Percentiles rank a stretch among this genome's conserved stretches.
Evolutionary conservation across 2,113 vertebrate species (phyloP).

Genomic region (Bambusicola thoracicus): DNA sequence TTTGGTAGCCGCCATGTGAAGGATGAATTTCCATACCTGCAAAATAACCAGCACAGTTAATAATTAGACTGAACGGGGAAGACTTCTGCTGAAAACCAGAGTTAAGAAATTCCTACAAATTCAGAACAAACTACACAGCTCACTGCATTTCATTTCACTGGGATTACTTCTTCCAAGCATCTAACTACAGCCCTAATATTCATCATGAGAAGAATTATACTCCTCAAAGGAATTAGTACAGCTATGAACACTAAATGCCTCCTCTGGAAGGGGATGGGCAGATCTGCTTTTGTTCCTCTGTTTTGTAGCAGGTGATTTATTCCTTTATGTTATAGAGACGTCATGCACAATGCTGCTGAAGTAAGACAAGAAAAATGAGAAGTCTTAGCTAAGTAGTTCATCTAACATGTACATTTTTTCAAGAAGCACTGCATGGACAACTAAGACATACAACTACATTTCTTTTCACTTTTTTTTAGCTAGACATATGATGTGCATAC

Average conservation of each 20-base stretch:
- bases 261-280: background rate
- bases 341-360: background rate
- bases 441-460: background rate
- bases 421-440: no score
- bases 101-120: background rate
- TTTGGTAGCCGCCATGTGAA: slow-evolving; percentile 48
- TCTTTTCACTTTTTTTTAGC: background rate
- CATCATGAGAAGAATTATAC: background rate
- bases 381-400: background rate
- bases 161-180: background rate
- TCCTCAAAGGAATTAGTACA: background rate
- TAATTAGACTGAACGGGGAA: background rate
- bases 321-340: background rate
- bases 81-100: background rate
- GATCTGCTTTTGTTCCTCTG: background rate
- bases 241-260: background rate
- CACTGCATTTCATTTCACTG: background rate
- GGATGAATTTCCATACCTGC: slow-evolving; percentile 66
- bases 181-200: background rate
- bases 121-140: background rate
- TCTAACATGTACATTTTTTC: no score
- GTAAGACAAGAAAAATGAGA: background rate
- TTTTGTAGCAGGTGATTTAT: background rate
- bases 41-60: slow-evolving; percentile 6
- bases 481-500: background rate